phyloP scores from a whole-genome alignment of 1,140 invertebrate genomes.

The Ladona fulva region DNA sequence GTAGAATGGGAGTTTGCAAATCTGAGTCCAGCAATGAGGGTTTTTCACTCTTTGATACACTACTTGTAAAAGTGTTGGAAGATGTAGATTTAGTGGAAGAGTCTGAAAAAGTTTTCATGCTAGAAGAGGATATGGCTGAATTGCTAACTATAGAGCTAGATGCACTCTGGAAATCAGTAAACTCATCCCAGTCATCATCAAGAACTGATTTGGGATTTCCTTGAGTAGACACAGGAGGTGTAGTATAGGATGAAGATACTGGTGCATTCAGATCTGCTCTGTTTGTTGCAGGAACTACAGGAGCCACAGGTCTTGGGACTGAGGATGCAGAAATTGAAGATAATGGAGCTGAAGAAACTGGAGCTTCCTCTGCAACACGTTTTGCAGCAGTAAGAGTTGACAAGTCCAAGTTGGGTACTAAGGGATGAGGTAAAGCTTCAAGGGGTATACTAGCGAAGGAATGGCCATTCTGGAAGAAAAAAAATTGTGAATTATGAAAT shows the following conservation, averaged over 20 bases:
- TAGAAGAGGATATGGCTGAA: too few species aligned
- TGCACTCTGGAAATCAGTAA: conserved; percentile 51
- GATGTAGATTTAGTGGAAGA: background rate
- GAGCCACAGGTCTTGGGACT: background rate
- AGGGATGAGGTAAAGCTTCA: background rate
- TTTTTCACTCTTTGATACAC: background rate
- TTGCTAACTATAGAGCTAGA: conserved; percentile 21
- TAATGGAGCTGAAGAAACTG: background rate
- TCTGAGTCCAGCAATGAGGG: background rate
- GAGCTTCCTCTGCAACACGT: background rate
- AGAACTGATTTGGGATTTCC: background rate
- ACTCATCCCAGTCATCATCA: conserved; percentile 40
- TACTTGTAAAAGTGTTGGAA: background rate
- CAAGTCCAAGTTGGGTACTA: background rate
- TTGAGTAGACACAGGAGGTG: background rate
- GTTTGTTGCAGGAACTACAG: background rate
- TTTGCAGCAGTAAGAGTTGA: background rate
- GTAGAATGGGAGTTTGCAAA: background rate
- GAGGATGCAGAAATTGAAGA: background rate
- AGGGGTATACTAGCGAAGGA: background rate
- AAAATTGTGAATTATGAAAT: too few species aligned
- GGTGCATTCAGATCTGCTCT: background rate
- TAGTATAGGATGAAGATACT: background rate
- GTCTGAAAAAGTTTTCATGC: background rate
- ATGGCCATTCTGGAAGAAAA: background rate